Percentiles rank a stretch among this genome's conserved stretches.
Conservation (phyloP, 1,140 invertebrate species). For the Liolophura sinensis region DNA sequence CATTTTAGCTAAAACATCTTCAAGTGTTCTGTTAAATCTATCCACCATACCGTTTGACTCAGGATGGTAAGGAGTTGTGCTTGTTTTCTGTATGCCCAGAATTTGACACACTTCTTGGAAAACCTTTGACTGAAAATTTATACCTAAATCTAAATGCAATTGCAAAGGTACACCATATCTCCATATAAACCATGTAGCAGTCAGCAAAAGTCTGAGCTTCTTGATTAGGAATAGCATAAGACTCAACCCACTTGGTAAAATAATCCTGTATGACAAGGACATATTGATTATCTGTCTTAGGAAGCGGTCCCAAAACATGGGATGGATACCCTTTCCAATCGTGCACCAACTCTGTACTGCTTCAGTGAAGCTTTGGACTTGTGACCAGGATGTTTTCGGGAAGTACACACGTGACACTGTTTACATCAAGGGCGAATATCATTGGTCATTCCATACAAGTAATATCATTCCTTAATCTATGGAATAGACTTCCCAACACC, state of each 20-base stretch:
- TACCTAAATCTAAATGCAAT: conserved; percentile 51
- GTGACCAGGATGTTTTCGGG: neutral
- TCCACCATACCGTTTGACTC: conserved; percentile 21
- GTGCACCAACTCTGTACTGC: conserved; percentile 4
- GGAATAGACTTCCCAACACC: conserved; percentile 4
- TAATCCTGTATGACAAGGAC: conserved; percentile 50
- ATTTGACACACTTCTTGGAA: conserved; percentile 18
- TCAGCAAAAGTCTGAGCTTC: conserved; percentile 51
- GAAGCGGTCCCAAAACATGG: conserved; percentile 25
- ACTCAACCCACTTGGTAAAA: conserved; percentile 57
- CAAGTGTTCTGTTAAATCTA: conserved; percentile 37
- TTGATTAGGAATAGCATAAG: conserved; percentile 51
- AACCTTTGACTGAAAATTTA: conserved; percentile 20
- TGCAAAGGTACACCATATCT: conserved; percentile 50
- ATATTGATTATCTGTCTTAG: conserved; percentile 38
- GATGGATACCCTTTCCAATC: conserved; percentile 16
- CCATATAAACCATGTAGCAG: conserved; percentile 37
- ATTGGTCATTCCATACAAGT: neutral
- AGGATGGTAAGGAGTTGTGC: conserved; percentile 21
- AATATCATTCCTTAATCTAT: conserved; percentile 2
- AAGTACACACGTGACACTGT: conserved; percentile 2
- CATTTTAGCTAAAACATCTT: conserved; percentile 29
- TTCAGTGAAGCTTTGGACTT: neutral
- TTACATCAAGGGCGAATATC: conserved; percentile 4
- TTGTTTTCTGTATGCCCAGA: conserved; percentile 20